A percentile compares a stretch with the other conserved stretches of the same genome.
phyloP scores from a whole-genome alignment of 1,140 invertebrate genomes.

The Papilio helenus region DNA sequence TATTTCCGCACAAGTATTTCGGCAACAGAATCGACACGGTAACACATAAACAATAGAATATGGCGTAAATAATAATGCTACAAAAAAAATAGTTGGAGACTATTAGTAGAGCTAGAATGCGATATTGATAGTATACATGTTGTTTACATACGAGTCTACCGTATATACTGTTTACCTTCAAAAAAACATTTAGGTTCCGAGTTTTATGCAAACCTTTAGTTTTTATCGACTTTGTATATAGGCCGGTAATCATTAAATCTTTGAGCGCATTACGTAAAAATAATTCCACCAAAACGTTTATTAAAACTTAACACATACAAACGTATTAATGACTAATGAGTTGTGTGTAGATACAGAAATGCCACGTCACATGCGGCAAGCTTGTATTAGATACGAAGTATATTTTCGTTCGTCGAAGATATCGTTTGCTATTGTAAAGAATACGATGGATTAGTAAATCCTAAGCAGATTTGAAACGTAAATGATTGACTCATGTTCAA shows the following conservation, averaged over 20 bases:
- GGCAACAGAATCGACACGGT: not conserved
- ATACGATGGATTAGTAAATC: not conserved
- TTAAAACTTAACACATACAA: slow-evolving; percentile 11
- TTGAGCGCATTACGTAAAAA: slow-evolving; percentile 18
- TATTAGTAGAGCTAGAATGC: not conserved
- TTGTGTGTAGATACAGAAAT: slow-evolving; percentile 7
- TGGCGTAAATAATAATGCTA: not conserved
- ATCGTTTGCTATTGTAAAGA: not conserved
- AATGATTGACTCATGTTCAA: slow-evolving; percentile 16
- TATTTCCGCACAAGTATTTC: not conserved
- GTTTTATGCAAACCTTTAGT: not conserved
- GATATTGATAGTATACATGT: not conserved
- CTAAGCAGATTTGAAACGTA: not conserved
- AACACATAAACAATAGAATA: not conserved
- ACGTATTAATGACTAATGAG: slow-evolving; percentile 26
- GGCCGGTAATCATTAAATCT: not conserved
- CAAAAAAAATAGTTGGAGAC: not conserved
- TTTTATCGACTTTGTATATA: slow-evolving; percentile 1
- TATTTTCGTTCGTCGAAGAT: not conserved
- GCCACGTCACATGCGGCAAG: slow-evolving; percentile 7
- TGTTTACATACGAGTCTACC: not conserved
- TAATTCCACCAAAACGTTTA: slow-evolving; percentile 7
- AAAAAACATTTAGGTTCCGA: not conserved
- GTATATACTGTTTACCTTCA: not conserved
- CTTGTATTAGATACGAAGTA: slow-evolving; percentile 1